Base-by-base conservation (phyloP, 2,113 vertebrate species). In the Lophochroa leadbeateri region DNA sequence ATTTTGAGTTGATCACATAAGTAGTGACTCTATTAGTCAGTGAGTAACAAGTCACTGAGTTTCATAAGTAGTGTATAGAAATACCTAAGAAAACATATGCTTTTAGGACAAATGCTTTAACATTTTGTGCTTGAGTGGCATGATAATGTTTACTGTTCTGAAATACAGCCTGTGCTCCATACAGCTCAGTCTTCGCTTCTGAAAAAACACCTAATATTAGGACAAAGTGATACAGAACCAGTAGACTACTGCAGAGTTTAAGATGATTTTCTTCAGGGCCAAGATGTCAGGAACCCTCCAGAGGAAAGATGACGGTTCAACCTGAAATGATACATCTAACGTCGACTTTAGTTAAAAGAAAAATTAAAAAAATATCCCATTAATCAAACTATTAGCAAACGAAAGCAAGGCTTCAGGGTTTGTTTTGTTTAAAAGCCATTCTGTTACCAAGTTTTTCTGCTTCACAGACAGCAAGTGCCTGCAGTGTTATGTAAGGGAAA, bases 401-500 rank as follows among this genome's bases (percentile, higher is more conserved):
- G 14, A 31, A 57, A 74, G 10, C 27, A 78, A 87, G 29, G 67
- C 84, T 74, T 65, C 7, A 18, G 41, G 41, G 49, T 53, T 35
- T 88, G 63, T 15, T 90, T 93, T 81, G 53, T 80, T 86, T 70
- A 20, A 79, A 82, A 87, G 37, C 63, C 58, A 33, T 29, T 53
- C 37, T 76, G 67, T 69, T 74, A 79, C 5, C 75, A 72, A 31
- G 76, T 74, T 82, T 65, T 35, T 35, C 58, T 90, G 6, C 58
- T 88, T 67, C 55, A 43, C 68, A 94, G 21, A 28, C 31, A 94
- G 70, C 47, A 77, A 93, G 21, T 49, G 79, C 60, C 94, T 88
- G 53, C 87, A 88, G 92, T 61, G 53, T 86, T 91, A 93, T 15
- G 15, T 24, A 96, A 91, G 82, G 69, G 75, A 74, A 92, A 53